A percentile compares a stretch with the other conserved stretches of the same genome.
Evolutionary conservation across 1,140 invertebrate species (phyloP).

Genomic region (Schlechtendalia chinensis): DNA sequence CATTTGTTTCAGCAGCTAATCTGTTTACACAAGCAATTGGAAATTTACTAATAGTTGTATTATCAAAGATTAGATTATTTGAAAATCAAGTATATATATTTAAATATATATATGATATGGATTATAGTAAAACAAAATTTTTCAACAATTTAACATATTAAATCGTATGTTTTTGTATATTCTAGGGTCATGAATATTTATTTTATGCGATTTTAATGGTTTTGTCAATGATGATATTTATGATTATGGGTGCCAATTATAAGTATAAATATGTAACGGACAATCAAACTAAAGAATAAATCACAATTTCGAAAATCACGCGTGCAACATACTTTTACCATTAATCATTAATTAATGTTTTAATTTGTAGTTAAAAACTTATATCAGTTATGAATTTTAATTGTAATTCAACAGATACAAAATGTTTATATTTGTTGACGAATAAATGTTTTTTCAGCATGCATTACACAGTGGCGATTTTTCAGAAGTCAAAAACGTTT

Average conservation of each 20-base stretch:
- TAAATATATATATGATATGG: no score
- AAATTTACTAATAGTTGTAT: background rate
- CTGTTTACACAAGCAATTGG: background rate
- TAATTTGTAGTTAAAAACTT: no score
- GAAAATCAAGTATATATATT: conserved; percentile 13
- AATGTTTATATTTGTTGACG: no score
- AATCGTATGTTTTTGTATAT: conserved; percentile 53
- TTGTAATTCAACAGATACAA: no score
- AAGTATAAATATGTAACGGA: conserved; percentile 57
- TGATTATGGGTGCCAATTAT: conserved; percentile 70
- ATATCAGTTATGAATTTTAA: no score
- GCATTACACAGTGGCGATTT: no score
- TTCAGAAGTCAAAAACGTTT: no score
- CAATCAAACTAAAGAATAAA: conserved; percentile 9
- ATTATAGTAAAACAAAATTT: background rate
- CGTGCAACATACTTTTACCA: background rate
- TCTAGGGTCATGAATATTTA: conserved; percentile 80
- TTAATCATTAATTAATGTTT: background rate
- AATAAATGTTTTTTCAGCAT: no score
- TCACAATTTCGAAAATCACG: background rate
- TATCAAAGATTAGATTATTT: conserved; percentile 8
- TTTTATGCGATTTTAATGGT: conserved; percentile 84
- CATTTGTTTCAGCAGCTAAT: conserved; percentile 14
- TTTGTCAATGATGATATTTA: conserved; percentile 77
- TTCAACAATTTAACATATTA: background rate